Evolutionary conservation across 2,797 vertebrate species (phyloP).

Genomic region (Schizothorax lantsangensis): DNA sequence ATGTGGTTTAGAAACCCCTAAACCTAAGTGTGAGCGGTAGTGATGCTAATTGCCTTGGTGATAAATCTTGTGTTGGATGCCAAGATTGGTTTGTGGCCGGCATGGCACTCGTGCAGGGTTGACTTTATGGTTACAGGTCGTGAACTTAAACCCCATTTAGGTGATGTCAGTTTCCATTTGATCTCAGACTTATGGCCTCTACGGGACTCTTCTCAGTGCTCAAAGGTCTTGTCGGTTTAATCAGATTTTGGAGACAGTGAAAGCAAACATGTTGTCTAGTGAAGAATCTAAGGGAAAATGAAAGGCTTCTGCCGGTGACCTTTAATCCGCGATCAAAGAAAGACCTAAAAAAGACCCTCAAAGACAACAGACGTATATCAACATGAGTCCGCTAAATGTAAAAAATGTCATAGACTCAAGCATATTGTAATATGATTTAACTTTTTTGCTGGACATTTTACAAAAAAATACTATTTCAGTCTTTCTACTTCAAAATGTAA

Average conservation of each 20-base stretch:
- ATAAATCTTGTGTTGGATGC: slow-evolving; percentile 14
- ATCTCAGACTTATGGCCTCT: slow-evolving; percentile 39
- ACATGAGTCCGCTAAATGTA: not conserved
- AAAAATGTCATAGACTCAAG: not conserved
- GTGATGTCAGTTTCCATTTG: slow-evolving; percentile 6
- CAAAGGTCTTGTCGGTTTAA: slow-evolving; percentile 36
- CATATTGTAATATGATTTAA: not conserved
- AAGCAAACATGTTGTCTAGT: slow-evolving; percentile 42
- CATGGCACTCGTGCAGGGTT: not conserved
- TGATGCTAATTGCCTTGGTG: not conserved
- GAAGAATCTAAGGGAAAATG: slow-evolving; percentile 24
- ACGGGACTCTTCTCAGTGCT: not conserved
- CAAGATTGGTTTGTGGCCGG: not conserved
- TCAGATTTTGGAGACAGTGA: slow-evolving; percentile 34
- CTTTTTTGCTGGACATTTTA: not conserved
- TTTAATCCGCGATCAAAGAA: slow-evolving; percentile 28
- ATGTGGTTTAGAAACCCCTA: not conserved
- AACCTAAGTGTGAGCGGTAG: not conserved
- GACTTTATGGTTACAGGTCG: not conserved
- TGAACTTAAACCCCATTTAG: slow-evolving; percentile 27
- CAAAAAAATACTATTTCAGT: not conserved
- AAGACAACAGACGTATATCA: slow-evolving; percentile 8
- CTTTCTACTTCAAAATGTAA: not conserved
- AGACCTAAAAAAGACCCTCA: slow-evolving; percentile 9
- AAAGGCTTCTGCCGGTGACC: slow-evolving; percentile 18